Conservation (phyloP, 1,140 invertebrate species). For the Drosophila santomea region DNA sequence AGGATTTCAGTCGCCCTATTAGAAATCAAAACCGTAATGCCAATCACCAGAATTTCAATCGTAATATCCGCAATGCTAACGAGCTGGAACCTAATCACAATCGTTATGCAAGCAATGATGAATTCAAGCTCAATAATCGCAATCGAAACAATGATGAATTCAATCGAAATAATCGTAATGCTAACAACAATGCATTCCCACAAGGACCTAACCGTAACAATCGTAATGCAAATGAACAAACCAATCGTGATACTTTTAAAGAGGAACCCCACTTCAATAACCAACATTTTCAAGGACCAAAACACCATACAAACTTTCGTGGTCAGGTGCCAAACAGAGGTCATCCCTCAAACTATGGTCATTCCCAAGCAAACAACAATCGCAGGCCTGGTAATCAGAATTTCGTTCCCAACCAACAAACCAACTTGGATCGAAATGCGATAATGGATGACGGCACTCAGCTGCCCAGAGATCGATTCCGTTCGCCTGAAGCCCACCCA, state of each 20-base stretch:
- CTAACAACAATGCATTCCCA: not conserved
- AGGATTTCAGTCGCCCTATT: not conserved
- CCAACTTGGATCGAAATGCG: not conserved
- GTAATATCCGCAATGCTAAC: not conserved
- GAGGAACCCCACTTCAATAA: not conserved
- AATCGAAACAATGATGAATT: not conserved
- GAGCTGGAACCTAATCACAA: conserved; percentile 1
- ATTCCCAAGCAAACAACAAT: not conserved
- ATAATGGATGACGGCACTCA: not conserved
- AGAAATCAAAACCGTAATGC: not conserved
- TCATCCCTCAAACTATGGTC: not conserved
- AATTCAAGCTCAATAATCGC: not conserved
- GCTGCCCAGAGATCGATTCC: not conserved
- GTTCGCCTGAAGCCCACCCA: not conserved
- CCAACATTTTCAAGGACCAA: not conserved
- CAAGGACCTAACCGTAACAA: not conserved
- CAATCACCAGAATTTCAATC: not conserved
- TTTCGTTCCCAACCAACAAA: not conserved
- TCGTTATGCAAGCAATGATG: not conserved
- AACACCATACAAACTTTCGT: not conserved
- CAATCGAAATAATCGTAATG: not conserved
- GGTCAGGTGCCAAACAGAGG: not conserved
- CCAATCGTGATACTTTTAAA: not conserved
- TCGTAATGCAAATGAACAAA: not conserved
- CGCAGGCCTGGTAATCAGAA: not conserved